These are phyloP conservation scores for Spodoptera littoralis DNA, from an alignment of 2,888 invertebrate species.

Conservation along the genomic window DNA sequence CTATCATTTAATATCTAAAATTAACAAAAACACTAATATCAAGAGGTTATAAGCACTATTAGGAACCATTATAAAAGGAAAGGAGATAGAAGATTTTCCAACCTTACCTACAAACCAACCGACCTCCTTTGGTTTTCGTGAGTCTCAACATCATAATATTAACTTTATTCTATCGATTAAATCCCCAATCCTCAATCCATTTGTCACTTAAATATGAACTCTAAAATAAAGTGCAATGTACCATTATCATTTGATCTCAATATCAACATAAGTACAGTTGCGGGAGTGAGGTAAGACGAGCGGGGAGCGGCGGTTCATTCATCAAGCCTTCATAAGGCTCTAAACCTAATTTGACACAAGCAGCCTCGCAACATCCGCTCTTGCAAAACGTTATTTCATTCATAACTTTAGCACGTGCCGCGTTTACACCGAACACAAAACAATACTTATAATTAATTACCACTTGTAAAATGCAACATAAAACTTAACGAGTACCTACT, in stretches of 20 bases:
- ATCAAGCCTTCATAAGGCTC: conserved; percentile 87
- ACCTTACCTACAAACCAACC: no score
- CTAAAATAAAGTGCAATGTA: conserved; percentile 48
- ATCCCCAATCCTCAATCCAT: conserved; percentile 15
- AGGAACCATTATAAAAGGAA: no score
- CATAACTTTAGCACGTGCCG: conserved; percentile 80
- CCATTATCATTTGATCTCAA: conserved; percentile 57
- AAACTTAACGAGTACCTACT: conserved; percentile 5
- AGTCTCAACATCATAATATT: no score
- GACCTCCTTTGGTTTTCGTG: no score
- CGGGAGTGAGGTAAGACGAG: conserved; percentile 53
- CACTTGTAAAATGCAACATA: conserved; percentile 13
- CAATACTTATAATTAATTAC: conserved; percentile 51
- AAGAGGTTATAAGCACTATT: no score
- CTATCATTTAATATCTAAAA: no score
- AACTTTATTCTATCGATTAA: neutral
- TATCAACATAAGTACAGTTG: conserved; percentile 57
- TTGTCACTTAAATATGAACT: conserved; percentile 27
- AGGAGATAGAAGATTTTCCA: no score
- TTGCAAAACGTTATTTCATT: conserved; percentile 89
- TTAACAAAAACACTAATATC: no score
- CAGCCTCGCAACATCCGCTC: conserved; percentile 89
- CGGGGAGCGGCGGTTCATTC: conserved; percentile 79
- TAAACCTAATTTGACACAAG: conserved; percentile 88
- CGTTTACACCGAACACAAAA: conserved; percentile 70